Base-by-base conservation (phyloP, 2,113 vertebrate genomes). In the Hiodon tergisus region DNA sequence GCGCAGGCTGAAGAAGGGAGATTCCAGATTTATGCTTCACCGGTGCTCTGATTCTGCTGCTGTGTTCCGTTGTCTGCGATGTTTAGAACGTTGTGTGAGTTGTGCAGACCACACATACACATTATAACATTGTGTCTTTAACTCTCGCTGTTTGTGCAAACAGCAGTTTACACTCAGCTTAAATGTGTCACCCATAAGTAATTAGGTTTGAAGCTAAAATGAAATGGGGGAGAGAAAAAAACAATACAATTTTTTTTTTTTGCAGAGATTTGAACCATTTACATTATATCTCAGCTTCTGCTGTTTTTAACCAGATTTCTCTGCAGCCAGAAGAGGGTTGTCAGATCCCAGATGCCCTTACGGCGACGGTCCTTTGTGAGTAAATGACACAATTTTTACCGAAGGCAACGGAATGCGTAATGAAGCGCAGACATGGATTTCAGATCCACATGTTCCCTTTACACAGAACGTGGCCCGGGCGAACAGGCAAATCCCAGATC, bases 311-410 rank as follows among this genome's bases (percentile, higher is more conserved):
- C 74, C 31, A 59, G 48, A 79, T 78, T 77, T 79, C 73, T 71
- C 14, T 81, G 71, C 76, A 70, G 79, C 74, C 60, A 78, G 63
- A 79, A 73, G 78, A 73, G 80, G 81, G 80, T 69, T 76, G 84
- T 85, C 80, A 71, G 71, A 73, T 84, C 88, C 84, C 85, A 67
- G 77, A 82, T 78, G 83, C 76, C 77, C 75, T 73, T 68, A 74
- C 80, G 78, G 47, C 78, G 78, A 73, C 62, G 1, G 69, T 83
- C 83, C 85, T 81, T 81, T 80, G 86, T 85, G 88, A 89, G 84
- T 85, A 84, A 81, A 78, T 88, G 87, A 88, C 89, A 88, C 83
- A 80, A 71, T 87, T 89, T 78, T 86, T 76, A 80, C 79, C 84
- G 62, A 76, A 80, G 81, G 75, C 78, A 82, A 83, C 79, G 80